Base-by-base conservation (phyloP, 2,797 vertebrate species). In the Poecilia velifera region DNA sequence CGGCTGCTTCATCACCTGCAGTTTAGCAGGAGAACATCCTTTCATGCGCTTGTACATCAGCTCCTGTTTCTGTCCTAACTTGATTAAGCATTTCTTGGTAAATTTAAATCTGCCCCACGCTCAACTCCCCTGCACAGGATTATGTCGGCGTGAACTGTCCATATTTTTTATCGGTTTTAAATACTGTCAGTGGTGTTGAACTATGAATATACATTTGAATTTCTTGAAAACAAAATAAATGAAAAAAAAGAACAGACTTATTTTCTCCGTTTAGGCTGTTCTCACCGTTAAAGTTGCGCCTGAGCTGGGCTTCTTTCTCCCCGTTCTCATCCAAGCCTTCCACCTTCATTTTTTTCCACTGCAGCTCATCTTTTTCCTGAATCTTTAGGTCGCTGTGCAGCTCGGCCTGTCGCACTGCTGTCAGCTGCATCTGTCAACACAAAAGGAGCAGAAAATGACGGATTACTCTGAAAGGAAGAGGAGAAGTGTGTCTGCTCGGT, bases 381-480 rank as follows among this genome's bases (percentile, higher is more conserved):
- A 99, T 96, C 94, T 97, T 98, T 70, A 99, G 93, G 79, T 99
- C 98, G 31, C 98, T 97, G 80, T 99, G 98, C 72, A 99, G 95
- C 92, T 99, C 98, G 0, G 97, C 94, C 82, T 97, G 94, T 0
- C 94, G 95, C 78, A 98, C 97, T 0, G 98, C 96, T 4, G 98
- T 89, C 43, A 99, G 91, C 76, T 97, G 95, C 77, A 97, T 97
- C 98, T 99, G 73, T 62, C 0, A 0, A 85, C 83, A 6, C 78
- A 70, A 41, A 53, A 49, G 0, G 12, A 74, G 45, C 28, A 87
- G 2, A 72, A 16, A 62, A 59, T 2, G 34, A 34, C 14, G 18
- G 0, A 31, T 41, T 13, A 73, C 34, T 45, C 3, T 14, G 14
- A 81, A 1, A 76, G 66, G 18, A 53, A 1, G 64, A 41, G 20